phyloP scores from a whole-genome alignment of 2,888 invertebrate species.

The Patella depressa region DNA sequence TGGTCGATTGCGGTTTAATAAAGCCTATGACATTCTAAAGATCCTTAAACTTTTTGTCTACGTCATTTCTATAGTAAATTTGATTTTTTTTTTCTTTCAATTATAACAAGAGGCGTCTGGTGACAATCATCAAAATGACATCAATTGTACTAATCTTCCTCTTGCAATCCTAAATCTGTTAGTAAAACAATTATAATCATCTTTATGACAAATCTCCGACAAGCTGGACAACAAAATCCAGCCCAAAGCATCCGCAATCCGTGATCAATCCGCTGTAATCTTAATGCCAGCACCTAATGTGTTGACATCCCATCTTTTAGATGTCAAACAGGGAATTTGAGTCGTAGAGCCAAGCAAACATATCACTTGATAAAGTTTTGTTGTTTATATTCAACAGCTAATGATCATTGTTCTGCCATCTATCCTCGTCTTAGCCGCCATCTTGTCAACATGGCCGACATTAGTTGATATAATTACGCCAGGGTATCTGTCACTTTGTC shows the following conservation, averaged over 20 bases:
- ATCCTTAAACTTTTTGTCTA: too few species aligned
- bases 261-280: not conserved
- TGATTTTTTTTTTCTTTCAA: too few species aligned
- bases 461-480: slow-evolving; percentile 5
- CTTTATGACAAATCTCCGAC: slow-evolving; percentile 2
- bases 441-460: slow-evolving; percentile 7
- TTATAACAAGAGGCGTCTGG: too few species aligned
- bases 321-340: slow-evolving; percentile 7
- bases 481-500: not conserved
- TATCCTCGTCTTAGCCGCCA: not conserved
- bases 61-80: too few species aligned
- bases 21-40: too few species aligned
- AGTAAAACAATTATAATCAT: slow-evolving; percentile 10
- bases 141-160: slow-evolving; percentile 5
- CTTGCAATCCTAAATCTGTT: not conserved
- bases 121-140: slow-evolving; percentile 8
- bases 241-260: not conserved
- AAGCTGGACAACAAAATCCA: slow-evolving; percentile 8
- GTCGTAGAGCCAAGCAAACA: not conserved
- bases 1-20: too few species aligned
- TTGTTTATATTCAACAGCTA: not conserved
- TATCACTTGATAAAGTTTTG: not conserved
- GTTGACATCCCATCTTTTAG: slow-evolving; percentile 9
- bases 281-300: not conserved
- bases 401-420: slow-evolving; percentile 6